Evolutionary conservation across 1,140 invertebrate species (phyloP), one percentile per base, ranked within the genome.

Genomic region (Campoletis sonorensis): DNA sequence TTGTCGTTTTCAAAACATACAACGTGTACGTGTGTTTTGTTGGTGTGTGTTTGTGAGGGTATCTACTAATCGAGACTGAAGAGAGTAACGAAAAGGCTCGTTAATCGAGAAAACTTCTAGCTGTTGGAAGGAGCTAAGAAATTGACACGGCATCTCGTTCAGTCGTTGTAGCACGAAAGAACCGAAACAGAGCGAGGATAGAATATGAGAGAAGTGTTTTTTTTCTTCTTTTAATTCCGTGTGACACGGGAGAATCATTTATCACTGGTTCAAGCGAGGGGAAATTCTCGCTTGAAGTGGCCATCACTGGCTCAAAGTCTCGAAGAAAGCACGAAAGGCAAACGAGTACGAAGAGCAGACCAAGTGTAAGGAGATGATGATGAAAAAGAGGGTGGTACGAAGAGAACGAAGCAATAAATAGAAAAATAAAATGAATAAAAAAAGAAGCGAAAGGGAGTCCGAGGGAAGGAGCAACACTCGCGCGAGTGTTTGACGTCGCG

Each of bases 221-320:
- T 68, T 81, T 79, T 79, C 23, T 73, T 80, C 51, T 72, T 68
- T 81, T 79, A 76, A 16, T 73, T 80, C 51, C n/a, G 45, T 49
- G 27, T 80, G 78, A 80, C 71, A 71, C 49, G 67, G 73, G 64
- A n/a, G 58, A 70, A 82, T 82, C 78, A 82, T 82, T 82, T 82
- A 72, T 82, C 81, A 82, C 71, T 64, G 77, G 78, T 72, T 71
- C 64, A 49, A 75, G 75, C 54, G 67, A 21, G 67, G 30, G 67
- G 30, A 70, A 70, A 33, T n/a, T 33, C 15, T 70, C 30, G 49
- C 45, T n/a, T 64, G 30, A 21, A 75, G 68, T 27, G 58, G 33
- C 70, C 16, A 45, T 37, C 33, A 3, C 8, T 18, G 26, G 54
- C 33, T 77, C 30, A 21, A 61, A 75, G 49, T 75, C 72, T 49